phyloP scores from a whole-genome alignment of 2,888 invertebrate species.

The Cataglyphis albicans region DNA sequence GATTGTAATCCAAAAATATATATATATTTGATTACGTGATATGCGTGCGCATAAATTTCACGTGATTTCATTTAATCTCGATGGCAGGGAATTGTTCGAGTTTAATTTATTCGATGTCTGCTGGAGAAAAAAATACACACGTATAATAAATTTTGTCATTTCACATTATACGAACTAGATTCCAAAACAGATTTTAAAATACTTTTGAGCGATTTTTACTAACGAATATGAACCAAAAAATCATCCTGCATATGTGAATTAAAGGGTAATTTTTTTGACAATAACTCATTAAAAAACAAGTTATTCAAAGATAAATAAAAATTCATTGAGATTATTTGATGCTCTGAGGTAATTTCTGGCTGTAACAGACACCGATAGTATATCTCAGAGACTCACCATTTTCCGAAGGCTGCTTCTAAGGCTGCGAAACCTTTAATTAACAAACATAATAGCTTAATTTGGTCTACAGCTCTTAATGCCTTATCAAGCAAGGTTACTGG shows the following conservation, averaged over 20 bases:
- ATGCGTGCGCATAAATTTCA: constrained; percentile 22
- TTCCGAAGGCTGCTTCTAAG: constrained; percentile 36
- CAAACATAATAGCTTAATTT: constrained; percentile 57
- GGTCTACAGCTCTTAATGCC: constrained; percentile 65
- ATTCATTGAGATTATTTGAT: constrained; percentile 9
- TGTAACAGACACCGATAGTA: constrained; percentile 25
- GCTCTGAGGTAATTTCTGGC: constrained; percentile 5
- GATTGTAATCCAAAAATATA: constrained; percentile 3
- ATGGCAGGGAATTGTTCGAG: neutral
- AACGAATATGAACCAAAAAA: neutral
- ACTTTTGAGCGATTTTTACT: neutral
- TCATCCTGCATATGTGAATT: neutral
- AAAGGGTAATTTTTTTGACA: neutral
- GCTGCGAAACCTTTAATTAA: constrained; percentile 48
- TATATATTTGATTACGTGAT: constrained; percentile 8
- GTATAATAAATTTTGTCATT: constrained; percentile 12
- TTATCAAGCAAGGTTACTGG: constrained; percentile 69
- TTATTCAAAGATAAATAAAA: neutral
- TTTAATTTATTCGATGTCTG: constrained; percentile 30
- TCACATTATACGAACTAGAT: neutral
- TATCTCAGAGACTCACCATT: constrained; percentile 1
- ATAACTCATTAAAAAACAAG: neutral
- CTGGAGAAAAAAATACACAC: constrained; percentile 17
- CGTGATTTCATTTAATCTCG: constrained; percentile 33
- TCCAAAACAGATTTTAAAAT: neutral